Percentiles rank a stretch among this genome's conserved stretches.
Evolutionary conservation across 2,797 vertebrate genomes (phyloP).

Genomic region (Sebastes baramenuke): DNA sequence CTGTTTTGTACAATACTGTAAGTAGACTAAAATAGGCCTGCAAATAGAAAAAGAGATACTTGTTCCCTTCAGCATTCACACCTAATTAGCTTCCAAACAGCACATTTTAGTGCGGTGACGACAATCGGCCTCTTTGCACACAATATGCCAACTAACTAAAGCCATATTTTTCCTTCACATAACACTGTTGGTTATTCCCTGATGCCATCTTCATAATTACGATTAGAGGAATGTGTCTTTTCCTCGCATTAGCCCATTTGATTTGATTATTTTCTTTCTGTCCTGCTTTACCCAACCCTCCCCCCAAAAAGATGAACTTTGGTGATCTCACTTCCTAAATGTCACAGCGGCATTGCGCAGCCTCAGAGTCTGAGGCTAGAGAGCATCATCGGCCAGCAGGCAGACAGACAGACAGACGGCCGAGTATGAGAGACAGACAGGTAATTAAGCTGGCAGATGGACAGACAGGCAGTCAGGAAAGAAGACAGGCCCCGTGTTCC

Average conservation of each 20-base stretch:
- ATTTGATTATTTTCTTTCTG: conserved; percentile 1
- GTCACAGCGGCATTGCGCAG: conserved; percentile 44
- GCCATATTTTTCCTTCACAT: conserved; percentile 32
- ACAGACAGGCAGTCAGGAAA: conserved; percentile 6
- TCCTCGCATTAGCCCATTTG: neutral
- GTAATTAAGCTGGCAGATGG: conserved; percentile 16
- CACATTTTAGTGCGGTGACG: conserved; percentile 26
- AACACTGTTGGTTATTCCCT: neutral
- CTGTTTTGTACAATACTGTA: neutral
- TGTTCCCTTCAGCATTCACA: conserved; percentile 49
- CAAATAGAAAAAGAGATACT: conserved; percentile 34
- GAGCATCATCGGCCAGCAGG: conserved; percentile 25
- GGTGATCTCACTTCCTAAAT: conserved; percentile 58
- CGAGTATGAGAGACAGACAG: conserved; percentile 6
- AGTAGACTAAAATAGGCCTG: conserved; percentile 14
- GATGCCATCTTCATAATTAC: neutral
- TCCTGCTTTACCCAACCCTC: neutral
- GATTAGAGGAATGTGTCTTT: conserved; percentile 6
- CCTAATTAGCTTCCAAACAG: conserved; percentile 43
- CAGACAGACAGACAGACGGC: neutral
- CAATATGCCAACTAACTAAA: conserved; percentile 47
- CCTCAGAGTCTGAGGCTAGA: conserved; percentile 24
- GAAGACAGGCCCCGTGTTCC: conserved; percentile 3
- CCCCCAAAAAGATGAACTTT: conserved; percentile 30
- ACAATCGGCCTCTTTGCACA: conserved; percentile 29